Percentiles rank a stretch among this genome's conserved stretches.
These are phyloP conservation scores for Eupithecia dodoneata DNA, from an alignment of 2,888 invertebrate species.

Conservation along the genomic window DNA sequence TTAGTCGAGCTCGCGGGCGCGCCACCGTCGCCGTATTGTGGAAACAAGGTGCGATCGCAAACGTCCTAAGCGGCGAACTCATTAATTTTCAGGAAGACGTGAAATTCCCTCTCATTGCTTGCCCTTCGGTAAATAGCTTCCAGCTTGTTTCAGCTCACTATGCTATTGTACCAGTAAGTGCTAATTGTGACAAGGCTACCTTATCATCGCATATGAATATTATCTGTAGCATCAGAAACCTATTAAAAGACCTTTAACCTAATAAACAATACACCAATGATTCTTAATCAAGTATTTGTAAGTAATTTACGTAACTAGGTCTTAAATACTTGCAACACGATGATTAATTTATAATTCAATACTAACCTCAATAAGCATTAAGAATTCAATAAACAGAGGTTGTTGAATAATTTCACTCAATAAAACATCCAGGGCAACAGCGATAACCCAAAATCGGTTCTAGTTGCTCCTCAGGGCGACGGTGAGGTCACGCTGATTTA, in stretches of 20 bases:
- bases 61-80: conserved; percentile 78
- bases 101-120: conserved; percentile 73
- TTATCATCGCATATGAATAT: conserved; percentile 30
- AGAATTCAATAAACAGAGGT: conserved; percentile 7
- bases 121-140: conserved; percentile 71
- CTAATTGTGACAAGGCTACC: conserved; percentile 39
- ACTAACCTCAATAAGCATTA: conserved; percentile 1
- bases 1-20: conserved; percentile 71
- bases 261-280: not conserved
- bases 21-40: conserved; percentile 71
- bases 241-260: not conserved
- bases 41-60: conserved; percentile 73
- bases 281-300: not conserved
- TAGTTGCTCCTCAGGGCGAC: conserved; percentile 38
- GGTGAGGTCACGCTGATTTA: conserved; percentile 57
- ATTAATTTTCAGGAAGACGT: conserved; percentile 82
- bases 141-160: conserved; percentile 62
- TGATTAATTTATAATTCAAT: not conserved
- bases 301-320: not conserved
- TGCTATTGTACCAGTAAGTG: conserved; percentile 31
- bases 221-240: not conserved
- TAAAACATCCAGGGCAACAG: conserved; percentile 46
- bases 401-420: conserved; percentile 35
- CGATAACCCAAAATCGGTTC: conserved; percentile 55
- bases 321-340: not conserved